phyloP scores from a whole-genome alignment of 2,113 vertebrate species.

The Apteryx owenii region DNA sequence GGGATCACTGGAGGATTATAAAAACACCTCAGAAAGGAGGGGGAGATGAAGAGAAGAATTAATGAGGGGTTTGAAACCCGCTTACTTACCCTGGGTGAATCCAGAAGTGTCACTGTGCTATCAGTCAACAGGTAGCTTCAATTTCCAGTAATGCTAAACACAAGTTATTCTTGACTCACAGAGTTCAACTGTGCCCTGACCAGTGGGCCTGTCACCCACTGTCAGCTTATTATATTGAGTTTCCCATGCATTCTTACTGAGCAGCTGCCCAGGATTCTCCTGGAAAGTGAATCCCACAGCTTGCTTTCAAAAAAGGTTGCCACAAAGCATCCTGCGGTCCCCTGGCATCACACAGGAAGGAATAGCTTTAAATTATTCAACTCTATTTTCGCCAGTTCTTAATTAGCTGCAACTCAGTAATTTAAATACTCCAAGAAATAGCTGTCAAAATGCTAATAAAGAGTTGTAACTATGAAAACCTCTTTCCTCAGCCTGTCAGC shows the following conservation, averaged over 20 bases:
- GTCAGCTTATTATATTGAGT: neutral
- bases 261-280: neutral
- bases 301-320: neutral
- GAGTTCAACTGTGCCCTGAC: neutral
- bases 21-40: neutral
- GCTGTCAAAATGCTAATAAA: neutral
- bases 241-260: neutral
- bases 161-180: neutral
- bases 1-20: neutral
- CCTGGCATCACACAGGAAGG: neutral
- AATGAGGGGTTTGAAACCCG: neutral
- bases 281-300: neutral
- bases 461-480: neutral
- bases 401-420: neutral
- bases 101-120: neutral
- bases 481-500: neutral
- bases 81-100: neutral
- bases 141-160: neutral
- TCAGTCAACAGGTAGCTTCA: neutral
- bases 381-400: neutral
- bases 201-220: neutral
- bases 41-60: neutral
- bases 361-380: neutral
- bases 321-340: neutral
- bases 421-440: neutral